Percentiles rank a stretch among this genome's conserved stretches.
Conservation (phyloP, 1,140 invertebrate species). For the Phenacoccus solenopsis region DNA sequence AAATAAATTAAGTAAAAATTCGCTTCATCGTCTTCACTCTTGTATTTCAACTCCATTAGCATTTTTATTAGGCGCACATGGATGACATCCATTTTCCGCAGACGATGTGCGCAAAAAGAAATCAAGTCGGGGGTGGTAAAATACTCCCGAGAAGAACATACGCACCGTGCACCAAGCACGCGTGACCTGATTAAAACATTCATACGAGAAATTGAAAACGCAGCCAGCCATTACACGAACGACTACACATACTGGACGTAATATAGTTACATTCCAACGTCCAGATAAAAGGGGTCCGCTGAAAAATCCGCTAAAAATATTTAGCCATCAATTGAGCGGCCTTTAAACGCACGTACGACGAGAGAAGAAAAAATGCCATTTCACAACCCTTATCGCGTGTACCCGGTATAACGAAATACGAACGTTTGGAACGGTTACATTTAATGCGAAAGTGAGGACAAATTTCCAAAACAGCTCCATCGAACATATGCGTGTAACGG, state of each 20-base stretch:
- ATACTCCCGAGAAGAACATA: background rate
- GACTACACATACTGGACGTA: background rate
- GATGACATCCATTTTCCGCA: too few species aligned
- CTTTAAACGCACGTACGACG: background rate
- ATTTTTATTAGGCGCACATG: too few species aligned
- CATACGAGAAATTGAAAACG: background rate
- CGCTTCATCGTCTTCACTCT: too few species aligned
- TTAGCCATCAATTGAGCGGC: background rate
- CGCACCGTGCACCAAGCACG: background rate
- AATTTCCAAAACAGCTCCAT: background rate
- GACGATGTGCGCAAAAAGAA: too few species aligned
- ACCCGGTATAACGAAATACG: background rate
- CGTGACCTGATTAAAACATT: slow-evolving; percentile 1
- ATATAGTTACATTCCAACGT: background rate
- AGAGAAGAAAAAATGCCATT: background rate
- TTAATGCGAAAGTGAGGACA: background rate
- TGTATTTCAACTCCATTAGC: too few species aligned
- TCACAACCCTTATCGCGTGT: background rate
- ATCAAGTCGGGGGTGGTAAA: too few species aligned
- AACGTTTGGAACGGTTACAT: background rate
- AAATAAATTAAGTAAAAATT: too few species aligned
- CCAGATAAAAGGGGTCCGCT: background rate
- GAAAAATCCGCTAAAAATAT: background rate
- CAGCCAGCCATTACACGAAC: background rate
- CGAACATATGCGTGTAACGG: background rate